Base-by-base conservation (phyloP, 2,113 vertebrate genomes). In the Carollia perspicillata region DNA sequence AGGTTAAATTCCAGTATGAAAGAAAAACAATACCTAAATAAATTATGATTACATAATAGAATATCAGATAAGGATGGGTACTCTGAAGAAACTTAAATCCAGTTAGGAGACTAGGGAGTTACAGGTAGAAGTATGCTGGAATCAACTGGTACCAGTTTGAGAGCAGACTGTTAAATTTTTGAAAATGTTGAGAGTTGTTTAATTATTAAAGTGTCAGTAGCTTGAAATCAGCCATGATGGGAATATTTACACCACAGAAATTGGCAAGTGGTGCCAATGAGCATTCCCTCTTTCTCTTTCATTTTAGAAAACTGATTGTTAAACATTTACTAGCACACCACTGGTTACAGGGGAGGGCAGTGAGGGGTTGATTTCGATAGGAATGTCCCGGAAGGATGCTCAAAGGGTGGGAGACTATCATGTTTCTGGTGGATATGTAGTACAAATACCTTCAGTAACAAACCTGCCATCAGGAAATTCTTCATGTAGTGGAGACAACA, bases 71-170 rank as follows among this genome's bases (percentile, higher is more conserved):
- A 93, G n/a, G 53, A 78, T 53, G 47, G 89, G 18, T 7, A 26
- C 42, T 28, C n/a, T 60, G 28, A 87, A 37, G 53, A 93, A 87
- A 94, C 37, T 71, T 92, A 89, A 90, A 90, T 77, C 51, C 53
- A 71, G 3, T 65, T 63, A 83, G 65, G 51, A 81, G n/a, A 35
- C 63, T 55, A 60, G 30, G 37, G 55, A 33, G 55, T 65, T 83
- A 66, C 0, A 94, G 51, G 18, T 63, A 40, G n/a, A 78, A 6
- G 4, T 37, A 47, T 37, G 17, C 13, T 92, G 51, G 33, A 86
- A 8, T 5, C 14, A 95, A 28, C 17, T 74, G 30, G 23, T 77
- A 87, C 7, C 33, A 65, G 2, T 13, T 74, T 79, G 33, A 84
- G 49, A 90, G 65, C 79, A 74, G 17, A 55, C 7, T 49, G 9